These are phyloP conservation scores for Ptilonorhynchus violaceus DNA, from an alignment of 2,113 vertebrate genomes.

Conservation along the genomic window DNA sequence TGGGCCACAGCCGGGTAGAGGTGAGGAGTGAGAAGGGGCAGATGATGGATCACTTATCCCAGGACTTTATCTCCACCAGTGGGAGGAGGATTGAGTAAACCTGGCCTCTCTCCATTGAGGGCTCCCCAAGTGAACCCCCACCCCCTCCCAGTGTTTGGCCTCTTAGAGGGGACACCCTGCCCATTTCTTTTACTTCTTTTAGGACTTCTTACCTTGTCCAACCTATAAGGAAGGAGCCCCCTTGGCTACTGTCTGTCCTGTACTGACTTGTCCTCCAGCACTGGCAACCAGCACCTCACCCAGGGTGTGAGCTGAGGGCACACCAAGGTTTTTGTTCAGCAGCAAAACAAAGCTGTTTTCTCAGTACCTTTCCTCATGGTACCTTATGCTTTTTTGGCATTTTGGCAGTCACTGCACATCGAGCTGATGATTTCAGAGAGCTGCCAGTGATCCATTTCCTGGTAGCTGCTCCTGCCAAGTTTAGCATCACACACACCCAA, in stretches of 20 bases:
- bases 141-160: accelerated
- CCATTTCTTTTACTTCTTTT: neutral
- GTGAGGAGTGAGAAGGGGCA: neutral
- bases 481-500: neutral
- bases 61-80: neutral
- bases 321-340: neutral
- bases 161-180: neutral
- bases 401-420: neutral
- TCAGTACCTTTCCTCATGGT: neutral
- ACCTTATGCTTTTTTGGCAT: neutral
- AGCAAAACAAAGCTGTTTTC: neutral
- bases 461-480: neutral
- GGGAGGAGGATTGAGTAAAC: neutral
- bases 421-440: neutral
- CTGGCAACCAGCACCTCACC: neutral
- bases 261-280: neutral
- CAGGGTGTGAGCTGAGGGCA: neutral
- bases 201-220: neutral
- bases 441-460: neutral
- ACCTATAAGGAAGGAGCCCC: neutral
- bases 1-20: neutral
- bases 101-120: neutral
- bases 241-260: neutral
- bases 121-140: neutral
- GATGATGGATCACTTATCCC: neutral